Conservation (phyloP, 2,797 vertebrate genomes). For the Balearica regulorum region DNA sequence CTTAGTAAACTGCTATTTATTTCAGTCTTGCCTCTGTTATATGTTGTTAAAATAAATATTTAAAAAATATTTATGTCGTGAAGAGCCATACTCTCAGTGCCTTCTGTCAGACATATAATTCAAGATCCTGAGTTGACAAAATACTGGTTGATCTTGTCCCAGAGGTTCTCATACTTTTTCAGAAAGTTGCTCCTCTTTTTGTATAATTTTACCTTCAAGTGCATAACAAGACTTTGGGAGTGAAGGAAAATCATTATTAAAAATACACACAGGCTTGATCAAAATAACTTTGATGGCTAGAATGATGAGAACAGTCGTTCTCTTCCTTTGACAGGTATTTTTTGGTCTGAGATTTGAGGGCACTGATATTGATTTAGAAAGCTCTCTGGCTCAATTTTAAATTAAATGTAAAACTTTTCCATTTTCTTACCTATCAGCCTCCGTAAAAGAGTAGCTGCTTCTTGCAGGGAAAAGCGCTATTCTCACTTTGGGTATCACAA, state of each 20-base stretch:
- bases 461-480: neutral
- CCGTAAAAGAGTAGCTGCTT: neutral
- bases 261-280: conserved; percentile 47
- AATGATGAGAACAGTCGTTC: conserved; percentile 18
- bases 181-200: conserved; percentile 37
- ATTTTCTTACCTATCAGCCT: conserved; percentile 9
- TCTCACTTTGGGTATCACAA: neutral
- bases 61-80: neutral
- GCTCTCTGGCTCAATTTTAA: conserved; percentile 6
- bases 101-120: neutral
- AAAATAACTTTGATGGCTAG: conserved; percentile 61
- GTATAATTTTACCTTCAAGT: conserved; percentile 53
- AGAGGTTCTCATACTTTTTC: conserved; percentile 9
- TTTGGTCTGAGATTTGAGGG: conserved; percentile 51
- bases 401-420: conserved; percentile 32
- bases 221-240: conserved; percentile 28
- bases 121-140: neutral
- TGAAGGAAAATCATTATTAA: conserved; percentile 51
- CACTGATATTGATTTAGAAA: conserved; percentile 52
- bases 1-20: neutral
- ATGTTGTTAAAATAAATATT: neutral
- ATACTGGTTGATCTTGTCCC: neutral
- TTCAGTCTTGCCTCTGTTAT: neutral
- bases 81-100: neutral
- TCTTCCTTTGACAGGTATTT: conserved; percentile 37